These are phyloP conservation scores for Agapornis canus DNA, from an alignment of 2,797 vertebrate species.

Conservation along the genomic window DNA sequence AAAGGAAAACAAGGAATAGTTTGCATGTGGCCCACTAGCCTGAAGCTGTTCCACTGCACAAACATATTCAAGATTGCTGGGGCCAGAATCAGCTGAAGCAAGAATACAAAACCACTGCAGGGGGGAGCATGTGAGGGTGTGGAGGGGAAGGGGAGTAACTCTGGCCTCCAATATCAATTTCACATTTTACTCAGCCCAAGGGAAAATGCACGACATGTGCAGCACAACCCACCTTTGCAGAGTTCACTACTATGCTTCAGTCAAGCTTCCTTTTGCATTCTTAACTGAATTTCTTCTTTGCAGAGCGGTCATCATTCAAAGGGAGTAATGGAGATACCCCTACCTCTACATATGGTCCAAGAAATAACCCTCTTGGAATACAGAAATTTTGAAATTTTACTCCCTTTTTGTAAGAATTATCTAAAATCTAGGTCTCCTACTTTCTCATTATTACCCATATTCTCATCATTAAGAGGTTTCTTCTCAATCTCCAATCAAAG, in stretches of 20 bases:
- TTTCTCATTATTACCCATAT: background rate
- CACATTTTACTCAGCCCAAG: background rate
- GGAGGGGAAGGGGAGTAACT: background rate
- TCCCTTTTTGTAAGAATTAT: background rate
- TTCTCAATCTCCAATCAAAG: background rate
- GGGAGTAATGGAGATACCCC: accelerated
- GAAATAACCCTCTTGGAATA: background rate
- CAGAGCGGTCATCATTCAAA: background rate
- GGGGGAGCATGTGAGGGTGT: background rate
- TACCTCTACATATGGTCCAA: background rate
- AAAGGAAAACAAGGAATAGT: background rate
- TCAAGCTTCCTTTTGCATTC: background rate
- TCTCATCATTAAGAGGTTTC: background rate
- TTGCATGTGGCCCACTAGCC: accelerated
- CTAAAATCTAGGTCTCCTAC: background rate
- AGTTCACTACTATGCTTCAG: background rate
- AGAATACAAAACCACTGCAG: background rate
- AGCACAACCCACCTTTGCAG: background rate
- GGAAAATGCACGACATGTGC: accelerated
- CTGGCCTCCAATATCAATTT: background rate
- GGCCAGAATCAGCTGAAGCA: background rate
- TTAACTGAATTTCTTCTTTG: background rate
- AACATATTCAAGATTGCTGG: background rate
- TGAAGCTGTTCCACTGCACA: background rate
- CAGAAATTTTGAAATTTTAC: background rate